Conservation (phyloP, 35 echinoderm and acorn worm genomes). For the Diadema setosum region DNA sequence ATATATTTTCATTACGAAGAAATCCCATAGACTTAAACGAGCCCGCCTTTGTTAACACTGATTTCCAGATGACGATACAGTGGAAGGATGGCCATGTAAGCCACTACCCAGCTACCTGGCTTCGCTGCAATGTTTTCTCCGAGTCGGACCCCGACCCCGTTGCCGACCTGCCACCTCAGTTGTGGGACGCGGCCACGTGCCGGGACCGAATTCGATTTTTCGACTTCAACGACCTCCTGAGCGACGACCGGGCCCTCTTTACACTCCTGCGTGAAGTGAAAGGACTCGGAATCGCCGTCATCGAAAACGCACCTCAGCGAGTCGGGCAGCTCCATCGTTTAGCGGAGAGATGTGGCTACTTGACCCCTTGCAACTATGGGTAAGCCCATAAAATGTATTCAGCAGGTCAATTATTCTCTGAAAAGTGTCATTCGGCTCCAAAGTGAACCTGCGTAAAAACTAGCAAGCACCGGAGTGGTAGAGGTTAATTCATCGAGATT, state of each 20-base stretch:
- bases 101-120: slow-evolving; percentile 1
- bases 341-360: slow-evolving; percentile 35
- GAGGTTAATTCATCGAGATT: too few relatives aligned
- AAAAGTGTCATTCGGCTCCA: too few relatives aligned
- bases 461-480: too few relatives aligned
- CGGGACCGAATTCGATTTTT: neutral
- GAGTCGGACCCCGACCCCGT: neutral
- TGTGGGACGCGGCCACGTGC: slow-evolving; percentile 23
- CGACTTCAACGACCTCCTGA: slow-evolving; percentile 38
- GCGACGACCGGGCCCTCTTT: slow-evolving; percentile 38
- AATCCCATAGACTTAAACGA: too few relatives aligned
- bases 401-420: too few relatives aligned
- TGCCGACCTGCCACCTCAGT: neutral
- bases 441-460: too few relatives aligned
- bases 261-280: slow-evolving; percentile 43
- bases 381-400: too few relatives aligned
- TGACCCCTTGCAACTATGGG: slow-evolving; percentile 47
- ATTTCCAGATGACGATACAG: neutral
- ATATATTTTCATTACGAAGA: too few relatives aligned
- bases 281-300: slow-evolving; percentile 30
- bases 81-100: slow-evolving; percentile 27
- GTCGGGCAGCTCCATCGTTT: slow-evolving; percentile 25
- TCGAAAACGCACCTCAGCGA: slow-evolving; percentile 40
- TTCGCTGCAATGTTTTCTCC: neutral
- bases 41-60: too few relatives aligned